Percentiles rank a stretch among this genome's conserved stretches.
Conservation (phyloP, 2,113 vertebrate species). For the Campylomormyrus numenius region DNA sequence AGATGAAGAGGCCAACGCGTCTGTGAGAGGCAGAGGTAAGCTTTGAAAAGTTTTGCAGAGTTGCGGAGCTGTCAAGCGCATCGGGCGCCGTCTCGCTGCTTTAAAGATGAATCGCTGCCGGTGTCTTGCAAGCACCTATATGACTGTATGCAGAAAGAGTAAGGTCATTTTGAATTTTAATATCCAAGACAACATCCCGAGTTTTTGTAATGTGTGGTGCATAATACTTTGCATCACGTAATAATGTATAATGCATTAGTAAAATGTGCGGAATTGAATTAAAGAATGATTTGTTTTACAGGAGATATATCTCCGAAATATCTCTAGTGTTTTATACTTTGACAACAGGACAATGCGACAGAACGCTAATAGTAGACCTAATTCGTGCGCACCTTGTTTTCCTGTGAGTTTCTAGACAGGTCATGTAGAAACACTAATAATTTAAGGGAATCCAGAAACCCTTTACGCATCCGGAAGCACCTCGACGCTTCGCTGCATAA, state of each 20-base stretch:
- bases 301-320: neutral
- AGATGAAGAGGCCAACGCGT: constrained; percentile 59
- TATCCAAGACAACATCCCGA: neutral
- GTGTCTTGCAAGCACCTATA: neutral
- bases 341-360: neutral
- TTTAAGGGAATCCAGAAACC: neutral
- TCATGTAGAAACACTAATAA: neutral
- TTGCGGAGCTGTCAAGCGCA: neutral
- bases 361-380: neutral
- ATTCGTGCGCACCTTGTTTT: neutral
- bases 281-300: neutral
- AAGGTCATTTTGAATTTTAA: neutral
- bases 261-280: neutral
- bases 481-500: neutral
- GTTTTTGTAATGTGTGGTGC: neutral
- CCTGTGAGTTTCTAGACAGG: neutral
- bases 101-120: neutral
- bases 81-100: neutral
- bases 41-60: constrained; percentile 35
- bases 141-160: neutral
- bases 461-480: neutral
- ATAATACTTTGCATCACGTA: neutral
- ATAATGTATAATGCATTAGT: neutral
- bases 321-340: neutral
- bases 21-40: constrained; percentile 57